Evolutionary conservation across 2,113 vertebrate genomes (phyloP), one percentile per base, ranked within the genome.

Genomic region (Camelus bactrianus): DNA sequence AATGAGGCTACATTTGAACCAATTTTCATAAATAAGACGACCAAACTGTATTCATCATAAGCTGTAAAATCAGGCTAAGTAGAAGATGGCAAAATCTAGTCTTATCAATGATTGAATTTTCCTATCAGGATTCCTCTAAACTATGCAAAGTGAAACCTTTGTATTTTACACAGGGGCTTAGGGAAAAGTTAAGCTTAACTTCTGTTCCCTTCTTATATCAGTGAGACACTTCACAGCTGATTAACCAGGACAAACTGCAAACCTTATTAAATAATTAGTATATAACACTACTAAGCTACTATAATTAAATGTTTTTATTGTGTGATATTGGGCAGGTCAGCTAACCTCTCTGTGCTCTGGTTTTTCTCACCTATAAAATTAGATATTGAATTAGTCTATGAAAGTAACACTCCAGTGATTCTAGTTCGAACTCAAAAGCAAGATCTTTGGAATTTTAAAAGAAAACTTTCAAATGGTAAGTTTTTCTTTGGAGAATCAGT

Each of bases 11-110:
- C 32, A 93, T 81, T 94, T 80, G 85, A 26, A 75, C 54, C 3
- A 84, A 65, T 97, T 96, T 91, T 79, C 24, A 73, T 93, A 91
- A 92, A 79, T 76, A 97, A 83, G 97, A 50, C 70, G 42, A 80
- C 81, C 81, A 94, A 88, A 65, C 46, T 85, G 8, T 60, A 62
- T 94, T 95, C 96, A 46, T 80, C 62, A 3, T 1, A 90, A 69
- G 35, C 94, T 48, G 30, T 28, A 92, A 86, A 97, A 42, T 91
- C 85, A 81, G 88, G 19, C 38, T 86, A 67, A 95, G 46, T 54
- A 70, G 48, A 97, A 91, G 91, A 60, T 24, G 87, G 84, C 65
- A 12, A 8, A 8, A 81, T 82, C 30, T 85, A 65, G 89, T 70
- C 83, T 64, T 35, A 5, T 15, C 6, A 54, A n/a, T 80, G 14